A percentile compares a stretch with the other conserved stretches of the same genome.
Conservation (phyloP, 2,113 vertebrate species). For the Oncorhynchus nerka region DNA sequence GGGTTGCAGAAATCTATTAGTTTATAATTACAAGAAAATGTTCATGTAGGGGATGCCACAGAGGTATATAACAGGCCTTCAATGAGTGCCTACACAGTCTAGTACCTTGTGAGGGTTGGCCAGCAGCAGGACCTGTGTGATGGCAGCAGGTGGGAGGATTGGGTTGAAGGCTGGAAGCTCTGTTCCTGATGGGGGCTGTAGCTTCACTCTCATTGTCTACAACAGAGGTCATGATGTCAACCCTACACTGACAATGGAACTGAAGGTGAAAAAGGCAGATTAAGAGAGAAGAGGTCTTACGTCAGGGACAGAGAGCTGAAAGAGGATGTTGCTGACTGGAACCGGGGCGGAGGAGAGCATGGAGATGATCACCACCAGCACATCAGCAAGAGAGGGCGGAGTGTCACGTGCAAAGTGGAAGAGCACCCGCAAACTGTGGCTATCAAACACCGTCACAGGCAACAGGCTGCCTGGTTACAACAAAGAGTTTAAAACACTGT, state of each 20-base stretch:
- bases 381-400: slow-evolving; percentile 82
- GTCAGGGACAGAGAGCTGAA: slow-evolving; percentile 91
- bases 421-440: slow-evolving; percentile 91
- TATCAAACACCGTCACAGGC: slow-evolving; percentile 93
- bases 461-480: slow-evolving; percentile 84
- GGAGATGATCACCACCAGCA: slow-evolving; percentile 95
- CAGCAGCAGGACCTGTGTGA: slow-evolving; percentile 95
- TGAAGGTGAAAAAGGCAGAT: not conserved
- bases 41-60: too few species aligned
- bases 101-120: slow-evolving; percentile 78
- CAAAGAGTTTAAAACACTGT: not conserved
- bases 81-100: not conserved
- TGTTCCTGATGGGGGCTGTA: slow-evolving; percentile 90
- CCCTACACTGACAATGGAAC: not conserved
- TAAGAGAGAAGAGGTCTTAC: slow-evolving; percentile 65
- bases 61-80: slow-evolving; percentile 13
- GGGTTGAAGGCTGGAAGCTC: slow-evolving; percentile 94
- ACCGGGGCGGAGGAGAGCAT: slow-evolving; percentile 93
- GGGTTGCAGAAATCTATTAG: too few species aligned
- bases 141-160: slow-evolving; percentile 88
- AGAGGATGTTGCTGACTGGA: slow-evolving; percentile 86
- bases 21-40: too few species aligned
- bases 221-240: slow-evolving; percentile 17
- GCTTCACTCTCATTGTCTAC: slow-evolving; percentile 92
- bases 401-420: slow-evolving; percentile 91